Percentiles rank a stretch among this genome's conserved stretches.
phyloP scores from a whole-genome alignment of 1,140 invertebrate genomes.

The Papilio xuthus region DNA sequence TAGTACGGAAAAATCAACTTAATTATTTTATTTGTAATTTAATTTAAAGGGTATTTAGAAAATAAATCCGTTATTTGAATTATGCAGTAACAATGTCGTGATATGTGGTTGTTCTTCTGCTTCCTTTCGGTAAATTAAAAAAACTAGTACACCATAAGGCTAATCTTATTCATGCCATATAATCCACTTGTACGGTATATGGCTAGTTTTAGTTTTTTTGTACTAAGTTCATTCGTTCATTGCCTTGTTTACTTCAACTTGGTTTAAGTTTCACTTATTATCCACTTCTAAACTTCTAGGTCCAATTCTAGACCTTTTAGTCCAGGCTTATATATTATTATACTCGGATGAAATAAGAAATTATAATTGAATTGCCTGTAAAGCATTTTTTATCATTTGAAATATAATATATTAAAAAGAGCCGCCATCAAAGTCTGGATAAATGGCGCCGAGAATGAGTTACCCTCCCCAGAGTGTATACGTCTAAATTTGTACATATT shows the following conservation, averaged over 20 bases:
- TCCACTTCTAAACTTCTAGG: no score
- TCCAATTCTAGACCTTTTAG: background rate
- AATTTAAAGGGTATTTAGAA: no score
- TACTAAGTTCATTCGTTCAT: background rate
- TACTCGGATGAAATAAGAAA: no score
- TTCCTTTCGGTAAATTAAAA: background rate
- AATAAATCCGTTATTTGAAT: no score
- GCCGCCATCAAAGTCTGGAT: background rate
- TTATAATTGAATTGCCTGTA: no score
- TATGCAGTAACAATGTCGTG: background rate
- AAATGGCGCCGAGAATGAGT: conserved; percentile 2
- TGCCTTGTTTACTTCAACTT: background rate
- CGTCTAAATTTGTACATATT: conserved; percentile 13
- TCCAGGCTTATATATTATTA: background rate
- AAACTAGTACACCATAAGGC: background rate
- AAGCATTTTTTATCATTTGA: background rate
- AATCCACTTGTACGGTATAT: background rate
- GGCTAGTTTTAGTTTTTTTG: background rate
- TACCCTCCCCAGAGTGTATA: background rate
- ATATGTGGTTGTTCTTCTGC: background rate
- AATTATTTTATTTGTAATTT: no score
- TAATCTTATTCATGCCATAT: background rate
- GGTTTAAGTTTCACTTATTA: background rate
- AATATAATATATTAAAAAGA: background rate
- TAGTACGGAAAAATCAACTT: no score